A percentile compares a stretch with the other conserved stretches of the same genome.
Evolutionary conservation across 2,113 vertebrate genomes (phyloP).

Genomic region (Eublepharis macularius): DNA sequence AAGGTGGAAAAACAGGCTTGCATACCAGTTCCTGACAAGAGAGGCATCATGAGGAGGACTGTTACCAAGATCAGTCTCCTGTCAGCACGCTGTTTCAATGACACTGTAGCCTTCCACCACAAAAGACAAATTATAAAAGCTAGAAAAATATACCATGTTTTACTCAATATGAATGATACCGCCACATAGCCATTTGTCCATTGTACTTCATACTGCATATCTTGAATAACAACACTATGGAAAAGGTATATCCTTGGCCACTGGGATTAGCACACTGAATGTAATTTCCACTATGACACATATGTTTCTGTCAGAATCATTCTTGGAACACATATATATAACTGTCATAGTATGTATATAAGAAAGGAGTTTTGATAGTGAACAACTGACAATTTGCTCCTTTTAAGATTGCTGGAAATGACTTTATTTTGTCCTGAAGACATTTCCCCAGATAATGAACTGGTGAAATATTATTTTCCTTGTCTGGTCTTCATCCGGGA

Average conservation of each 20-base stretch:
- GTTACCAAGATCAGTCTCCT: not conserved
- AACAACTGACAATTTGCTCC: not conserved
- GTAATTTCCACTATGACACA: not conserved
- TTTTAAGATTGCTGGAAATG: not conserved
- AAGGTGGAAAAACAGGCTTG: slow-evolving; percentile 37
- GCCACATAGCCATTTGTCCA: not conserved
- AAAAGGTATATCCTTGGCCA: not conserved
- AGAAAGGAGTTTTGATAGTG: not conserved
- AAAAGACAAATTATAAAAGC: not conserved
- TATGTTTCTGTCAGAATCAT: not conserved
- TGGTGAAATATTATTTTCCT: not conserved
- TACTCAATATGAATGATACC: not conserved
- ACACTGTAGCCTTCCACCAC: not conserved
- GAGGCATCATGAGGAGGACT: not conserved
- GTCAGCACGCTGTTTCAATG: not conserved
- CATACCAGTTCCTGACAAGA: slow-evolving; percentile 14
- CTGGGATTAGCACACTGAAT: not conserved
- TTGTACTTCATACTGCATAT: not conserved
- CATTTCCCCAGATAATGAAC: not conserved
- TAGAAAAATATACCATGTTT: not conserved
- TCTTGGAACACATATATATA: not conserved
- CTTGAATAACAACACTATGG: not conserved
- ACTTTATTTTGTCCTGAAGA: not conserved
- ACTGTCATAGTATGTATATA: not conserved
- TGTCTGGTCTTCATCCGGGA: not conserved